Percentiles rank a stretch among this genome's conserved stretches.
Evolutionary conservation across 2,888 invertebrate genomes (phyloP).

Genomic region (Coenonympha glycerion): DNA sequence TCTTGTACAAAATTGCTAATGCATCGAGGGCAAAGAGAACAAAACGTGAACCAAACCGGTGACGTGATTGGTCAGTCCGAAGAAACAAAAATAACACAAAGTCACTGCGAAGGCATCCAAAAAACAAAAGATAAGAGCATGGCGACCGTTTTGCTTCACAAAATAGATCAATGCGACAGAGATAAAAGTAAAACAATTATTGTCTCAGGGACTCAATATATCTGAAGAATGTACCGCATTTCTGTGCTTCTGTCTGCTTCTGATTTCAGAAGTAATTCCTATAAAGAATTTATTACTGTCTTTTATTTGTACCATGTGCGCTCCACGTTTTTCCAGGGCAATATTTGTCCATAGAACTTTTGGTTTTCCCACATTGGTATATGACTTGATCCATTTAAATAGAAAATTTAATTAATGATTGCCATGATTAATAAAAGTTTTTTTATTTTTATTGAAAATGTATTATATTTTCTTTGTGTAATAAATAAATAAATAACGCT

Average conservation of each 20-base stretch:
- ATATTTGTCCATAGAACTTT: background rate
- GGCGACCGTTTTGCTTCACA: conserved; percentile 9
- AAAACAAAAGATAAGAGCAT: conserved; percentile 20
- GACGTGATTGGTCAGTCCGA: conserved; percentile 21
- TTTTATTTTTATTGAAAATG: no score
- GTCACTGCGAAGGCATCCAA: conserved; percentile 20
- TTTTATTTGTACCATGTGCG: no score
- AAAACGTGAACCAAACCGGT: conserved; percentile 14
- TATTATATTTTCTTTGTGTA: no score
- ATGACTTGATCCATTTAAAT: no score
- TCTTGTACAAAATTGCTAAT: conserved; percentile 9
- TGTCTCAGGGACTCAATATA: no score
- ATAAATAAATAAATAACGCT: no score
- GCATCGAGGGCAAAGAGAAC: conserved; percentile 17
- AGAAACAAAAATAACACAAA: conserved; percentile 22
- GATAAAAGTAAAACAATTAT: conserved; percentile 5
- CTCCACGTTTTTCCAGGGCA: background rate
- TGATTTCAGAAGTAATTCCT: no score
- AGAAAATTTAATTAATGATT: no score
- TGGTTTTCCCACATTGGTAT: no score
- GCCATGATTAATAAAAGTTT: no score
- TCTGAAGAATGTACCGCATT: no score
- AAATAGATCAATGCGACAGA: conserved; percentile 10
- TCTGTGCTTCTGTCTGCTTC: background rate
- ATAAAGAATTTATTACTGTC: no score